Percentiles rank a stretch among this genome's conserved stretches.
These are phyloP conservation scores for Trichomalopsis sarcophagae DNA, from an alignment of 1,140 invertebrate species.

Conservation along the genomic window DNA sequence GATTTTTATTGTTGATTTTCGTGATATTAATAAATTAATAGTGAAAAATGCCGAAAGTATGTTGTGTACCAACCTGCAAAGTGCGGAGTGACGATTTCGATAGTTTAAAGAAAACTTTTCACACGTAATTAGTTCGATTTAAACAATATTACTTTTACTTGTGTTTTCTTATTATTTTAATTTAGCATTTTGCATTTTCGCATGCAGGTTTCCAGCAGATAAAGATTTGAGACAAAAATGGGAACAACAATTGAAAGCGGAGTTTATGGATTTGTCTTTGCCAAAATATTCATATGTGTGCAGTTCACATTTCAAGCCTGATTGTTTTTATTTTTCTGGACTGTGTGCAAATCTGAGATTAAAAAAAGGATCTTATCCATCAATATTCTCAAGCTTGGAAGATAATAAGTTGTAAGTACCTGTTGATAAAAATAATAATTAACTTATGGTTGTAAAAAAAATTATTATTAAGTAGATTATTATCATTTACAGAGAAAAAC, in stretches of 20 bases:
- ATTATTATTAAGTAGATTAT: no score
- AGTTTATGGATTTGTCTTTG: background rate
- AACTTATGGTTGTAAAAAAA: no score
- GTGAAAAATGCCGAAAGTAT: background rate
- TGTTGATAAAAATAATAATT: no score
- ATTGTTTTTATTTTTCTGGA: slow-evolving; percentile 4
- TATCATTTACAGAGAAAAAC: no score
- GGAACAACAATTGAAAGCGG: background rate
- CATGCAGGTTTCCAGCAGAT: background rate
- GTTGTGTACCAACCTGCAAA: background rate
- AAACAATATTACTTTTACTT: background rate
- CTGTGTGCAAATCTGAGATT: background rate
- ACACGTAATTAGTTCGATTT: no score
- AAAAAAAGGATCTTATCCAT: no score
- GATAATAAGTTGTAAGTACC: no score
- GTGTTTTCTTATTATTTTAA: background rate
- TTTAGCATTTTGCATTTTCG: background rate
- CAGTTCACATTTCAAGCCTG: background rate
- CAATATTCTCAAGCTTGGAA: no score
- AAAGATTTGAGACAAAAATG: background rate
- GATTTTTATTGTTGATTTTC: no score
- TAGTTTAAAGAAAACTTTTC: no score
- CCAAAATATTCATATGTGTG: background rate
- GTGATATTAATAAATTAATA: background rate
- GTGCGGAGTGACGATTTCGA: no score